Conservation (phyloP, 2,113 vertebrate genomes). For the Lynx canadensis region DNA sequence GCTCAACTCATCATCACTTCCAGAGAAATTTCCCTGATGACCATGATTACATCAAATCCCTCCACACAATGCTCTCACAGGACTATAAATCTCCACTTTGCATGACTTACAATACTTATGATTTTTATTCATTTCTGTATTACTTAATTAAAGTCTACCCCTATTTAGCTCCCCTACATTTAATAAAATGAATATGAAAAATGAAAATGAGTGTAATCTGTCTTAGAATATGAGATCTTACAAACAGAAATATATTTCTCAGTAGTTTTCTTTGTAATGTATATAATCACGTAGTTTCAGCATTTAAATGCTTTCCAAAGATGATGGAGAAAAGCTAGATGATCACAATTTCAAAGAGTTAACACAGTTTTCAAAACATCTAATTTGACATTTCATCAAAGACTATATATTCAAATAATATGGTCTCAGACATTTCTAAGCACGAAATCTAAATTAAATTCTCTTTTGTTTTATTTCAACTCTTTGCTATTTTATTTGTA, state of each 20-base stretch:
- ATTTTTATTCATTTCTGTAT: neutral
- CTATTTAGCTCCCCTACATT: neutral
- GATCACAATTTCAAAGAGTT: slow-evolving; percentile 17
- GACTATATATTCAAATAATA: slow-evolving; percentile 11
- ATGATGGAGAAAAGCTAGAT: neutral
- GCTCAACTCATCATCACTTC: neutral
- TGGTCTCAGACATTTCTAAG: neutral
- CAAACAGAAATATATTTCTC: neutral
- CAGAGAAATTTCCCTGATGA: neutral
- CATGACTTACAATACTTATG: neutral
- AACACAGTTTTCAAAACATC: slow-evolving; percentile 6
- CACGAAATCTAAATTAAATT: neutral
- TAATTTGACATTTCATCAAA: neutral
- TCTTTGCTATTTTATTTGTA: neutral
- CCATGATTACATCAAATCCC: neutral
- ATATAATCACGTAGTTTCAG: neutral
- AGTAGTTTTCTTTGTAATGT: neutral
- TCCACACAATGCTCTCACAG: neutral
- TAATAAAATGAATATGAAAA: neutral
- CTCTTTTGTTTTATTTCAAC: neutral
- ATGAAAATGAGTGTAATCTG: neutral
- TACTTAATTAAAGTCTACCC: slow-evolving; percentile 2
- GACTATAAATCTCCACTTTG: neutral
- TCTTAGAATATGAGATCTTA: neutral
- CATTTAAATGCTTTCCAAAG: slow-evolving; percentile 13